phyloP scores from a whole-genome alignment of 2,797 vertebrate genomes.

The Arrhamphus sclerolepis region DNA sequence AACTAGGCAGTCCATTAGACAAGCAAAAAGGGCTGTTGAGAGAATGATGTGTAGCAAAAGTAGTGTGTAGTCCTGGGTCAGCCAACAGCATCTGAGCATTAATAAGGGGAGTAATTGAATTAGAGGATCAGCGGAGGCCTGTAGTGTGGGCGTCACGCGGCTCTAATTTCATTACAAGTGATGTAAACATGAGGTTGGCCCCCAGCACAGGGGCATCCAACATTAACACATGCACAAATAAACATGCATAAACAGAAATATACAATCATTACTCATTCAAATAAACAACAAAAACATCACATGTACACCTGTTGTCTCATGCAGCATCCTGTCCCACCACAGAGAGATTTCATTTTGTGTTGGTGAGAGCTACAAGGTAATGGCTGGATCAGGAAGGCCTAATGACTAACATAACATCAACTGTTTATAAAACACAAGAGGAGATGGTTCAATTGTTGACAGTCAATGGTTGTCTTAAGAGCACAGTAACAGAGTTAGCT shows the following conservation, averaged over 20 bases:
- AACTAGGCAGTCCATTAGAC: constrained; percentile 28
- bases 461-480: constrained; percentile 28
- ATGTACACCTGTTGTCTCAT: constrained; percentile 1
- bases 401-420: constrained; percentile 57
- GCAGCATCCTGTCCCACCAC: constrained; percentile 10
- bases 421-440: constrained; percentile 30
- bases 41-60: constrained; percentile 54
- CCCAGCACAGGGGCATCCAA: constrained; percentile 57
- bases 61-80: constrained; percentile 60
- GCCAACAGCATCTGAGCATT: constrained; percentile 75
- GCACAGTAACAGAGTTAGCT: constrained; percentile 11
- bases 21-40: constrained; percentile 35
- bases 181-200: constrained; percentile 77
- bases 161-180: constrained; percentile 80
- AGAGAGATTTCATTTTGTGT: too few species aligned
- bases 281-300: constrained; percentile 16
- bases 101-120: constrained; percentile 81
- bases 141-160: constrained; percentile 68
- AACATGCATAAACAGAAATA: constrained; percentile 9
- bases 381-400: constrained; percentile 15
- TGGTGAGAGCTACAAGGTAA: background rate
- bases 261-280: constrained; percentile 1
- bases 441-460: constrained; percentile 46
- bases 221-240: constrained; percentile 48
- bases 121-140: constrained; percentile 75